Evolutionary conservation across 2,888 invertebrate genomes (phyloP), one percentile per base, ranked within the genome.

Genomic region (Fragum fragum): DNA sequence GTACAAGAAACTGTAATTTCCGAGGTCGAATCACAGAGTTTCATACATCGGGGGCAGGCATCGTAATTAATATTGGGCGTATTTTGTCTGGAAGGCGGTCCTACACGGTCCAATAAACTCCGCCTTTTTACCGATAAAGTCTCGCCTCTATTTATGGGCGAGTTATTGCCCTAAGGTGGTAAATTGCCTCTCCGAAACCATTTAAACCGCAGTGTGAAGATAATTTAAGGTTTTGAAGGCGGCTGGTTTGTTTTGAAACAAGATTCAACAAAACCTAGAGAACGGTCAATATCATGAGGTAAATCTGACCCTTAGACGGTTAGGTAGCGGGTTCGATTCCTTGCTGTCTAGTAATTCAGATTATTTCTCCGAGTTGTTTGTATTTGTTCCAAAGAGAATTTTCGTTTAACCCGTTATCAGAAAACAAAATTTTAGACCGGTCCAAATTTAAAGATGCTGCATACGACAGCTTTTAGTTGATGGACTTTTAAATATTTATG

Each of bases 201-300:
- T 66, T 66, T 36, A 66, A 66, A 66, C 66, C 66, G 36, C 66
- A 66, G 42, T 39, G 66, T 42, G 66, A 66, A 66, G 66, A 66
- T 66, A 66, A 66, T 66, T 66, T 36, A 42, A 66, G 32, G 66
- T 32, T n/a, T 66, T 36, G 66, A 66, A 21, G 66, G 26, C 21
- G 42, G 39, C 42, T 39, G 21, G 14, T n/a, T 66, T 66, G 66
- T 42, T 66, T 66, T 42, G 66, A 66, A 66, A 42, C 42, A 26
- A 66, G 42, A 39, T 42, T 16, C 39, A 66, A 66, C 66, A 66
- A 42, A 42, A 66, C 32, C 32, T 6, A 36, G 32, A 36, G 9
- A 36, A 36, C 32, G n/a, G n/a, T n/a, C n/a, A 36, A 36, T 6
- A 9, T 36, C 32, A 36, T 36, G 32, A 36, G 32, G 32, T 36